These are phyloP conservation scores for Cephus rjabovi DNA, from an alignment of 2,888 invertebrate species.

Conservation along the genomic window DNA sequence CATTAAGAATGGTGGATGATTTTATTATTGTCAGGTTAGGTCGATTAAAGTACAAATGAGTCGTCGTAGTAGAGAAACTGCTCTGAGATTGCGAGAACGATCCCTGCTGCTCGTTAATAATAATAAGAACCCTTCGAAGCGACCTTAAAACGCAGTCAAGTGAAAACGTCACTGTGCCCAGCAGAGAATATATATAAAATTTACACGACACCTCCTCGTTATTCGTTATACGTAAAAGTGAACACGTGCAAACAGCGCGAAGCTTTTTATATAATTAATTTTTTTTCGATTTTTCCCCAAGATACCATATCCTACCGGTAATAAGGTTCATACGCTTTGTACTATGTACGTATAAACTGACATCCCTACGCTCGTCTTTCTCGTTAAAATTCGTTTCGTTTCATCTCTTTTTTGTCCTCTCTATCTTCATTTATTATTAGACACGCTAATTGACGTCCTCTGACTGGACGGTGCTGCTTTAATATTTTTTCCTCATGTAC, in stretches of 20 bases:
- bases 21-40: not conserved
- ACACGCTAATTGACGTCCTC: conserved; percentile 21
- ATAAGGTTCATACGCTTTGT: conserved; percentile 37
- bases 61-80: not conserved
- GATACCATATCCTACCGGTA: not conserved
- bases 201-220: not conserved
- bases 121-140: not conserved
- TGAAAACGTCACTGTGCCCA: not conserved
- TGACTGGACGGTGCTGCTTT: too few relatives aligned
- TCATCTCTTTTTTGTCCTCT: conserved; percentile 17
- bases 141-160: not conserved
- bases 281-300: conserved; percentile 3
- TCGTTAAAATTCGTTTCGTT: conserved; percentile 43
- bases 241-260: not conserved
- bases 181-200: not conserved
- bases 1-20: not conserved
- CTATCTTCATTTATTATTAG: conserved; percentile 21
- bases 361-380: conserved; percentile 19
- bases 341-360: conserved; percentile 34
- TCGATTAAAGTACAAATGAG: not conserved
- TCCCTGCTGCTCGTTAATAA: not conserved
- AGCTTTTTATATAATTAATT: conserved; percentile 22
- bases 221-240: not conserved
- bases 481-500: too few relatives aligned
- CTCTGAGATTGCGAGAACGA: not conserved